A percentile compares a stretch with the other conserved stretches of the same genome.
These are phyloP conservation scores for Catharus minimus DNA, from an alignment of 2,113 vertebrate genomes.

Conservation along the genomic window DNA sequence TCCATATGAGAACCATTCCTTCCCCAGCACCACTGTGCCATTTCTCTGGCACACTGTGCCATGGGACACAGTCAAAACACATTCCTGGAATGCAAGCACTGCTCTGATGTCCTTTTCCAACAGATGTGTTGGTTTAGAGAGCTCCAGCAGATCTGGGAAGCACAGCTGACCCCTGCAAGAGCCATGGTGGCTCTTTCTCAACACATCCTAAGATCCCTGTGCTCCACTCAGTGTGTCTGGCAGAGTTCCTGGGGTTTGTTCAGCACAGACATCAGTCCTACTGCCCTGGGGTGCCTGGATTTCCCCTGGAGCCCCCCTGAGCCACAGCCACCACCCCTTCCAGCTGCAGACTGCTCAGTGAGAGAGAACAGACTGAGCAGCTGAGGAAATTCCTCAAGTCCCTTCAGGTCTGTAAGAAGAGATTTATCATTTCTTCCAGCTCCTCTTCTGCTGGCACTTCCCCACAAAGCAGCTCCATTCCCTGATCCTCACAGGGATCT, in stretches of 20 bases:
- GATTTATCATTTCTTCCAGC: background rate
- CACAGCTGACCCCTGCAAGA: background rate
- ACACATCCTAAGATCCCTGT: background rate
- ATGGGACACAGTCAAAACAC: background rate
- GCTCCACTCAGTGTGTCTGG: background rate
- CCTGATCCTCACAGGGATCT: background rate
- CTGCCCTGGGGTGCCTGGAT: background rate
- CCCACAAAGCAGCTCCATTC: background rate
- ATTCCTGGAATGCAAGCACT: background rate
- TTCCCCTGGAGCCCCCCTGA: background rate
- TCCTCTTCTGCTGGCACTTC: background rate
- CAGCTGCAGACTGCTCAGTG: background rate
- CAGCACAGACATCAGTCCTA: background rate
- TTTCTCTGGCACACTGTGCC: background rate
- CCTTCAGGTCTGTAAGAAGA: background rate
- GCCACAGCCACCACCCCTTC: background rate
- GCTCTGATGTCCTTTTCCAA: background rate
- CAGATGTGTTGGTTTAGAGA: fast-evolving
- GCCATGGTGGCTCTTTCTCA: background rate
- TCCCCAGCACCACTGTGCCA: background rate
- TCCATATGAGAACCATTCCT: constrained; percentile 6
- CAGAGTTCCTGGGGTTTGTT: background rate
- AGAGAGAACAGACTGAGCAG: background rate
- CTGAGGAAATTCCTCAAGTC: background rate
- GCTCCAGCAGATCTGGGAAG: background rate